Evolutionary conservation across 2,113 vertebrate genomes (phyloP).

Genomic region (Nycticorax nycticorax): DNA sequence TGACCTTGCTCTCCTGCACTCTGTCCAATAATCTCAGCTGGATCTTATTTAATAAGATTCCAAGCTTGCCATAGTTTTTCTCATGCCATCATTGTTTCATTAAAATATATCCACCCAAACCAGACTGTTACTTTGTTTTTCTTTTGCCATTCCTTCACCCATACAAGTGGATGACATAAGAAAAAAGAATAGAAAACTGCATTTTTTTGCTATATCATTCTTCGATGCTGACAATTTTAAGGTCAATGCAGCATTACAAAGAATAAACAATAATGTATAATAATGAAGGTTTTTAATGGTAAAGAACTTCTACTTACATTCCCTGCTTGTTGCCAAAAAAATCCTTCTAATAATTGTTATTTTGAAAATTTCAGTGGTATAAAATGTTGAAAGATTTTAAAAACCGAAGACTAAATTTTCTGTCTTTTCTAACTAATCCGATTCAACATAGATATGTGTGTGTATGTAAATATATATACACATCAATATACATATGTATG

Average conservation of each 20-base stretch:
- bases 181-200: background rate
- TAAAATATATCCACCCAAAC: background rate
- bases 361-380: background rate
- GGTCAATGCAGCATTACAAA: background rate
- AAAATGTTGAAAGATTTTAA: background rate
- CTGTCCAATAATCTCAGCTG: background rate
- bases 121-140: background rate
- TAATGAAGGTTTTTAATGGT: background rate
- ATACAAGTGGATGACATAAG: background rate
- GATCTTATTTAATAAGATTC: background rate
- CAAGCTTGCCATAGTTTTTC: background rate
- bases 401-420: background rate
- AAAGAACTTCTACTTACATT: background rate
- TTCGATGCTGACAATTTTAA: background rate
- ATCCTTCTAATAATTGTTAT: rapidly evolving
- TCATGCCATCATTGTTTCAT: background rate
- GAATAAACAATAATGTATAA: background rate
- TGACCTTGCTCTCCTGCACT: background rate
- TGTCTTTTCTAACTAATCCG: background rate
- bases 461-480: background rate
- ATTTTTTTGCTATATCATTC: background rate
- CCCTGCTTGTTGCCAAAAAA: background rate
- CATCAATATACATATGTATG: rapidly evolving
- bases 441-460: background rate
- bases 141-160: background rate